phyloP scores from a whole-genome alignment of 2,113 vertebrate genomes.

The Actinemys pallida region DNA sequence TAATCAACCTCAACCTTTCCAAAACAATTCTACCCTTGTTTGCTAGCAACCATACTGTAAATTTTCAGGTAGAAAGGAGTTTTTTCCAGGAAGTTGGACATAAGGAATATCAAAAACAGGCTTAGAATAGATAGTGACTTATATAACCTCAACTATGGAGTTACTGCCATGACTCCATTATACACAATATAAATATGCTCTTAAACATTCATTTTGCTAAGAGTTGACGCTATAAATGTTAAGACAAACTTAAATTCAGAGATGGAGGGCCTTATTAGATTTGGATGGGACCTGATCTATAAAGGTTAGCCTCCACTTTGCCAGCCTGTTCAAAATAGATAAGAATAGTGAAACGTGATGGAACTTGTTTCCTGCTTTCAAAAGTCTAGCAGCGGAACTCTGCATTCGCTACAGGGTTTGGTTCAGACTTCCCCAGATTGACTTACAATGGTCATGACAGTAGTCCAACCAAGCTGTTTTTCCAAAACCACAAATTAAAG shows the following conservation, averaged over 20 bases:
- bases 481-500: background rate
- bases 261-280: conserved; percentile 42
- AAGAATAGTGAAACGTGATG: background rate
- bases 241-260: conserved; percentile 61
- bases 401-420: background rate
- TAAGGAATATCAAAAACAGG: conserved; percentile 57
- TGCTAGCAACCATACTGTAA: conserved; percentile 33
- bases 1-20: conserved; percentile 49
- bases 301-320: conserved; percentile 16
- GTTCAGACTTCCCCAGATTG: background rate
- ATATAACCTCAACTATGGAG: conserved; percentile 36
- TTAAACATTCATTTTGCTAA: conserved; percentile 38
- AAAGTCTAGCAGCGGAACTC: background rate
- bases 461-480: background rate
- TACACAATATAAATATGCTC: conserved; percentile 60
- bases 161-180: conserved; percentile 40
- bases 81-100: background rate
- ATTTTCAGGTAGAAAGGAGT: conserved; percentile 41
- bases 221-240: conserved; percentile 36
- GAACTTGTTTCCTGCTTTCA: background rate
- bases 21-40: conserved; percentile 16
- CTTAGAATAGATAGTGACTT: background rate
- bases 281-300: conserved; percentile 43
- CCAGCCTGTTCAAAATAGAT: conserved; percentile 32
- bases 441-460: background rate